Base-by-base conservation (phyloP, 1,140 invertebrate genomes). In the Intoshia linei region DNA sequence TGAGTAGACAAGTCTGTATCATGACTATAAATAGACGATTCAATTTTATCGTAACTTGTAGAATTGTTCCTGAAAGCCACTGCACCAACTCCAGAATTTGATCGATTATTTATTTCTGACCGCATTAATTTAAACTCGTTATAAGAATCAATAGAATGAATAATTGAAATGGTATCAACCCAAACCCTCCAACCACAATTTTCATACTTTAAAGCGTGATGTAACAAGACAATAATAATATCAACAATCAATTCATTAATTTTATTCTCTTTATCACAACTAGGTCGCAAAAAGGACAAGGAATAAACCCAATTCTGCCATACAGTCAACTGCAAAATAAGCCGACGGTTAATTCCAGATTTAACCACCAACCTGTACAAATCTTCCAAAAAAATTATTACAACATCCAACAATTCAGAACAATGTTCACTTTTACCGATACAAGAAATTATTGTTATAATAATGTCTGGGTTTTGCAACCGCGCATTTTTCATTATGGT, bases 231-330 rank as follows among this genome's bases (percentile, higher is more conserved):
- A 3, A 74, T 64, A 61, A 98, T 95, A 36, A 95, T 61, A 1
- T 78, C 74, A 55, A 92, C 92, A 15, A 95, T 83, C 74, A 93
- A 84, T 48, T 92, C 83, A 1, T 77, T 84, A 32, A 92, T 73
- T 56, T 87, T 78, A 48, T 84, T 74, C 53, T 93, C 77, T 50
- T 90, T 78, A 1, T 71, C 68, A 47, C 73, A 83, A 51, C 78
- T 74, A 0, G 83, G 81, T 56, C 90, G 83, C 37, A 95, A 84
- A 52, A 92, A 90, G 19, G 83, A 77, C 69, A 98, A 72, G 4
- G 81, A 79, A 46, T 98, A 93, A 1, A 98, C 63, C 87, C 87
- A 98, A 52, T 98, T 84, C 61, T 98, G 87, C 87, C 87, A 98
- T 1, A 98, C 87, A 4, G 83, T 93, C 87, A 95, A 95, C 61